Percentiles rank a stretch among this genome's conserved stretches.
phyloP scores from a whole-genome alignment of 2,113 vertebrate species.

The Pseudopipra pipra region DNA sequence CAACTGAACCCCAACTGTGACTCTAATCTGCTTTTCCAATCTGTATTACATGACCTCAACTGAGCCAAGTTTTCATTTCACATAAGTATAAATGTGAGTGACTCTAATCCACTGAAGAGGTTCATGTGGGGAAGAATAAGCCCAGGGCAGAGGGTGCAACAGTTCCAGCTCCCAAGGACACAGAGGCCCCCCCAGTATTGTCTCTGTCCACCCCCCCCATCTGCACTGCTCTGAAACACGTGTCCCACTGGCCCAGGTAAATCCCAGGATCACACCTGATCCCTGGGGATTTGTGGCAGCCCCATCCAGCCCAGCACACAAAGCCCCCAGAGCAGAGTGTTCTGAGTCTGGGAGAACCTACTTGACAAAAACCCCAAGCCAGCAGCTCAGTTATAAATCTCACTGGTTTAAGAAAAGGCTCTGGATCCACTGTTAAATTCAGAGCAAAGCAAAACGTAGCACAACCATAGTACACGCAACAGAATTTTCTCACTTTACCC shows the following conservation, averaged over 20 bases:
- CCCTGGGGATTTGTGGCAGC: neutral
- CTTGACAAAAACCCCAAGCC: neutral
- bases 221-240: neutral
- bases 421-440: neutral
- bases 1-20: neutral
- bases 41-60: neutral
- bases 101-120: neutral
- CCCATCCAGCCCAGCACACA: neutral
- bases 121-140: neutral
- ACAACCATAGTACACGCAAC: neutral
- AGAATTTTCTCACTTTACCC: neutral
- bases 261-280: neutral
- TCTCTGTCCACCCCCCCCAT: neutral
- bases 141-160: neutral
- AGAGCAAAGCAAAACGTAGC: neutral
- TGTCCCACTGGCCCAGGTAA: neutral
- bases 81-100: neutral
- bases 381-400: neutral
- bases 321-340: neutral
- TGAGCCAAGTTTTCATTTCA: neutral
- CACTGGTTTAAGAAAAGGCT: neutral
- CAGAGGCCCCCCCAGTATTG: accelerated
- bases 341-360: neutral
- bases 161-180: neutral
- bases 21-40: conserved; percentile 23